Conservation (phyloP, 2,888 invertebrate species). For the Tetropium fuscum region DNA sequence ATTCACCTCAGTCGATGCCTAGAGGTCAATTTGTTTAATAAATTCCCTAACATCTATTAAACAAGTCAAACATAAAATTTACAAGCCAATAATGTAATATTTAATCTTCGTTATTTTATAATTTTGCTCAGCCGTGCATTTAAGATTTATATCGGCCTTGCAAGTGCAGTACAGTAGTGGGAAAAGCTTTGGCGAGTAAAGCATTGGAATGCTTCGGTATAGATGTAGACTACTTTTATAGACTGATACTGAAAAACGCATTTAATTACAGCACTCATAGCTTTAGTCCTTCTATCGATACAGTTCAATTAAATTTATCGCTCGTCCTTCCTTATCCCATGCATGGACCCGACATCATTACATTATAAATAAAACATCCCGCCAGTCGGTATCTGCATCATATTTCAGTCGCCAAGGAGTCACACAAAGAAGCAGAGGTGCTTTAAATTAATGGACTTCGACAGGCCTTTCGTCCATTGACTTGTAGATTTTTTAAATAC, state of each 20-base stretch:
- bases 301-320: slow-evolving; percentile 61
- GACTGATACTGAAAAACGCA: slow-evolving; percentile 47
- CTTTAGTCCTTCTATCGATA: slow-evolving; percentile 53
- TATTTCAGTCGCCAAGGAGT: slow-evolving; percentile 42
- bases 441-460: slow-evolving; percentile 29
- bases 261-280: slow-evolving; percentile 54
- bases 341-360: slow-evolving; percentile 50
- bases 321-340: slow-evolving; percentile 52
- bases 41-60: slow-evolving; percentile 5
- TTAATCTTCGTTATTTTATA: slow-evolving; percentile 17
- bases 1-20: too few relatives aligned
- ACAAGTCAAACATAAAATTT: neutral
- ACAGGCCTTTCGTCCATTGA: slow-evolving; percentile 10
- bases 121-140: slow-evolving; percentile 34
- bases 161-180: slow-evolving; percentile 18
- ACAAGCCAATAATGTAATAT: slow-evolving; percentile 15
- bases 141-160: slow-evolving; percentile 32
- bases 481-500: slow-evolving; percentile 11
- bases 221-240: slow-evolving; percentile 31
- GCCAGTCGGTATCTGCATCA: slow-evolving; percentile 45
- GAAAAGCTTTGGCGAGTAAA: slow-evolving; percentile 13
- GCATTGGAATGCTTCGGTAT: slow-evolving; percentile 29
- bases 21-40: neutral
- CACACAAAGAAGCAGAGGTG: slow-evolving; percentile 38
- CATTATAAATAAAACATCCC: slow-evolving; percentile 54